Conservation (phyloP, 1,140 invertebrate species). For the Bombus consobrinus region DNA sequence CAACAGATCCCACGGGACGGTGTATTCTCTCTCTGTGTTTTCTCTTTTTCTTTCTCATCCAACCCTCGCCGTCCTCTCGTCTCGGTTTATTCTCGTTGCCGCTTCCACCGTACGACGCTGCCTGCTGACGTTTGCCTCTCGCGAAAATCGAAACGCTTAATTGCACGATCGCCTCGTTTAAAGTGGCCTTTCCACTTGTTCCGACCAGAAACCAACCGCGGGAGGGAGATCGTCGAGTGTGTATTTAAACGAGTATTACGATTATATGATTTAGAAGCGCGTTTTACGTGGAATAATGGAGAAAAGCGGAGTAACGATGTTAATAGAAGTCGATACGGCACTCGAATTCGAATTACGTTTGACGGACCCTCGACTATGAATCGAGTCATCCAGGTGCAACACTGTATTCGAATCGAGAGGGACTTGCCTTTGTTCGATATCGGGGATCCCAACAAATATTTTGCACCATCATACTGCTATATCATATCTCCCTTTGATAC, state of each 20-base stretch:
- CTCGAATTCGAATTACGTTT: neutral
- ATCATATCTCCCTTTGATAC: slow-evolving; percentile 25
- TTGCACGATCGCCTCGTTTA: slow-evolving; percentile 27
- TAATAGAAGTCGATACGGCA: neutral
- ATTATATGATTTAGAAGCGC: neutral
- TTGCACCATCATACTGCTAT: slow-evolving; percentile 21
- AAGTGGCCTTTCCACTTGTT: slow-evolving; percentile 8
- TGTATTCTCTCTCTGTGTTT: slow-evolving; percentile 53
- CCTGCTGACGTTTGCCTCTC: slow-evolving; percentile 24
- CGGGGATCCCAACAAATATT: slow-evolving; percentile 14
- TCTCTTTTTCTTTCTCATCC: slow-evolving; percentile 40
- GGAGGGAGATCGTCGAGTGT: neutral
- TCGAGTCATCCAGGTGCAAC: slow-evolving; percentile 16
- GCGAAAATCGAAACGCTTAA: slow-evolving; percentile 34
- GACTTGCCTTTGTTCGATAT: slow-evolving; percentile 1
- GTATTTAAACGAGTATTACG: neutral
- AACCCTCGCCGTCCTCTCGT: neutral
- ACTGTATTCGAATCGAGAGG: neutral
- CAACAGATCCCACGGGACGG: slow-evolving; percentile 73
- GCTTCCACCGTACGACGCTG: slow-evolving; percentile 21
- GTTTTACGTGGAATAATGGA: neutral
- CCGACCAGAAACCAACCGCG: too few relatives aligned
- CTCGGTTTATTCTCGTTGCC: slow-evolving; percentile 27
- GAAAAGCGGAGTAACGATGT: too few relatives aligned
- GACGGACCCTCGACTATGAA: neutral